These are phyloP conservation scores for Scalopus aquaticus DNA, from an alignment of 2,113 vertebrate species.

Conservation along the genomic window DNA sequence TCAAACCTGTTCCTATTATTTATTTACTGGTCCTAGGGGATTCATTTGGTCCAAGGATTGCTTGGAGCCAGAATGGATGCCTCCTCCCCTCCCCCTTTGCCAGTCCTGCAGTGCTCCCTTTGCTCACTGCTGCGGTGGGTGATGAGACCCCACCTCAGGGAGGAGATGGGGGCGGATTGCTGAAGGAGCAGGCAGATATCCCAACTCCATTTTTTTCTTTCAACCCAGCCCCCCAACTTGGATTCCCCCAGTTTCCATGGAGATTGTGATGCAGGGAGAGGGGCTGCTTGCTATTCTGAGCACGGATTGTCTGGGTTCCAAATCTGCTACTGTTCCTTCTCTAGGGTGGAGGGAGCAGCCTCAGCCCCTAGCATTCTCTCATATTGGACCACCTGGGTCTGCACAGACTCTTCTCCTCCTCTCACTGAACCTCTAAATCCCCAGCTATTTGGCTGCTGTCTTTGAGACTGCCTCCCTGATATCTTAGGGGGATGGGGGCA, in stretches of 20 bases:
- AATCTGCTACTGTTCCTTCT: slow-evolving; percentile 76
- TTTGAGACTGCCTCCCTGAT: not conserved
- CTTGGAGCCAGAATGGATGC: slow-evolving; percentile 59
- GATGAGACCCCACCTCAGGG: slow-evolving; percentile 47
- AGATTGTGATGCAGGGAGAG: slow-evolving; percentile 80
- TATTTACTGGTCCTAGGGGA: slow-evolving; percentile 5
- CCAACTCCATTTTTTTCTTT: slow-evolving; percentile 53
- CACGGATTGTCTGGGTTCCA: slow-evolving; percentile 87
- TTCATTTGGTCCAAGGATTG: not conserved
- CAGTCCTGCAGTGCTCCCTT: slow-evolving; percentile 65
- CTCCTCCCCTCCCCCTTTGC: slow-evolving; percentile 8
- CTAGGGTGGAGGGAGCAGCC: slow-evolving; percentile 50
- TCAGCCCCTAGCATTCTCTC: slow-evolving; percentile 28
- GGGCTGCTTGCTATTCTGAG: slow-evolving; percentile 87
- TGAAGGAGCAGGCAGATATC: slow-evolving; percentile 48
- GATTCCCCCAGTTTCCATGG: slow-evolving; percentile 86
- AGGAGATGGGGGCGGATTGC: slow-evolving; percentile 36
- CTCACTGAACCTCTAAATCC: not conserved
- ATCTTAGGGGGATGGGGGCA: not conserved
- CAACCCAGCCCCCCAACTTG: slow-evolving; percentile 72
- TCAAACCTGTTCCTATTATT: slow-evolving; percentile 14
- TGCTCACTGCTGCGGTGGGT: not conserved
- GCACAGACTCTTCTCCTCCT: not conserved
- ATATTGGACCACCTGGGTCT: slow-evolving; percentile 23
- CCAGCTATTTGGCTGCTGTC: not conserved